phyloP scores from a whole-genome alignment of 2,888 invertebrate genomes.

The Apeira syringaria region DNA sequence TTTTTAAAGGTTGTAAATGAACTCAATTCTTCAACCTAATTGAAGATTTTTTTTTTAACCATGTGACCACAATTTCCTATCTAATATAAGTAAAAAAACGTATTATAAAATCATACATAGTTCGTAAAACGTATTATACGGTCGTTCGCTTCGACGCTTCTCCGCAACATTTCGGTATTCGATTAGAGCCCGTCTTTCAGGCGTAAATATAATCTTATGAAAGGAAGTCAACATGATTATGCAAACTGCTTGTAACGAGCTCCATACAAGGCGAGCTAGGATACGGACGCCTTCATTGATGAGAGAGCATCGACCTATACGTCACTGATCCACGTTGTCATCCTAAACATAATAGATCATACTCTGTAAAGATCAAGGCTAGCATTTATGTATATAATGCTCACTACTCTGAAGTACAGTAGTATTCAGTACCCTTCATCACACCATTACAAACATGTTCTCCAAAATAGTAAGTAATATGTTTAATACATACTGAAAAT shows the following conservation, averaged over 20 bases:
- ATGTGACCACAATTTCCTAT: too few relatives aligned
- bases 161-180: too few relatives aligned
- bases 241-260: constrained; percentile 21
- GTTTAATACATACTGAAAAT: too few relatives aligned
- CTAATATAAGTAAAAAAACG: too few relatives aligned
- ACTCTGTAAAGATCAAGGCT: constrained; percentile 61
- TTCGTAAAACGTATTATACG: too few relatives aligned
- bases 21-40: too few relatives aligned
- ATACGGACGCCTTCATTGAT: constrained; percentile 40
- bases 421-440: constrained; percentile 56
- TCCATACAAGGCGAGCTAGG: constrained; percentile 47
- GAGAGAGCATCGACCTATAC: constrained; percentile 49
- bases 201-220: constrained; percentile 8
- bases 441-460: constrained; percentile 56
- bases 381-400: constrained; percentile 55
- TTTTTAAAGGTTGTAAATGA: too few relatives aligned
- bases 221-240: constrained; percentile 17
- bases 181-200: constrained; percentile 5
- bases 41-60: too few relatives aligned
- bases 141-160: too few relatives aligned
- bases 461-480: constrained; percentile 67
- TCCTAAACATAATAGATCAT: constrained; percentile 45
- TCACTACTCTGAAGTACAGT: constrained; percentile 31
- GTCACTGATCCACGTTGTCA: constrained; percentile 45
- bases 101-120: too few relatives aligned